Evolutionary conservation across 2,888 invertebrate species (phyloP).

Genomic region (Apocheima hispidaria): DNA sequence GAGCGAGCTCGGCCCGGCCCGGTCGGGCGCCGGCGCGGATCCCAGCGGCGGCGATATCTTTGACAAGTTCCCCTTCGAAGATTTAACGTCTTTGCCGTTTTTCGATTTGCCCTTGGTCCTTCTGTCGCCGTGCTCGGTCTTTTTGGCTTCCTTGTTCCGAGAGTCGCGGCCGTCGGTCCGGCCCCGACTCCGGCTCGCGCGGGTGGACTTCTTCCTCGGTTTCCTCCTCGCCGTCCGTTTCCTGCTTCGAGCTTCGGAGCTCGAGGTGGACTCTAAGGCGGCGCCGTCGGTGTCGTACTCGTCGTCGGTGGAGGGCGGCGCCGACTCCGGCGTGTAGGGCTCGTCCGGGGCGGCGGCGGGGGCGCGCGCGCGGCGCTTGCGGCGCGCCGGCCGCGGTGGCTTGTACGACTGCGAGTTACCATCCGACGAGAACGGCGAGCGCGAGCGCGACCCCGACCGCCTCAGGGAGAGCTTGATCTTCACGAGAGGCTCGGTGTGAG

Average conservation of each 20-base stretch:
- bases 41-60: neutral
- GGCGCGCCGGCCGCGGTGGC: constrained; percentile 44
- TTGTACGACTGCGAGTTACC: constrained; percentile 48
- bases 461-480: constrained; percentile 42
- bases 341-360: constrained; percentile 17
- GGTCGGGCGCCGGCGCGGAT: neutral
- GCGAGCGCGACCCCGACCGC: constrained; percentile 33
- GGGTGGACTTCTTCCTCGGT: constrained; percentile 35
- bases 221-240: constrained; percentile 17
- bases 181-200: constrained; percentile 39
- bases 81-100: constrained; percentile 42
- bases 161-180: constrained; percentile 10
- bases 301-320: constrained; percentile 17
- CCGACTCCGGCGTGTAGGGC: constrained; percentile 15
- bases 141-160: neutral
- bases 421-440: neutral
- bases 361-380: constrained; percentile 40
- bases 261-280: constrained; percentile 34
- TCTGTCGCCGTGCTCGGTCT: constrained; percentile 17
- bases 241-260: constrained; percentile 9
- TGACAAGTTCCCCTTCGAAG: constrained; percentile 2
- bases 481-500: constrained; percentile 30
- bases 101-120: constrained; percentile 36
- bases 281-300: constrained; percentile 7
- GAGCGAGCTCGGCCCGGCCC: neutral